These are phyloP conservation scores for Unio delphinus DNA, from an alignment of 2,888 invertebrate species.

Conservation along the genomic window DNA sequence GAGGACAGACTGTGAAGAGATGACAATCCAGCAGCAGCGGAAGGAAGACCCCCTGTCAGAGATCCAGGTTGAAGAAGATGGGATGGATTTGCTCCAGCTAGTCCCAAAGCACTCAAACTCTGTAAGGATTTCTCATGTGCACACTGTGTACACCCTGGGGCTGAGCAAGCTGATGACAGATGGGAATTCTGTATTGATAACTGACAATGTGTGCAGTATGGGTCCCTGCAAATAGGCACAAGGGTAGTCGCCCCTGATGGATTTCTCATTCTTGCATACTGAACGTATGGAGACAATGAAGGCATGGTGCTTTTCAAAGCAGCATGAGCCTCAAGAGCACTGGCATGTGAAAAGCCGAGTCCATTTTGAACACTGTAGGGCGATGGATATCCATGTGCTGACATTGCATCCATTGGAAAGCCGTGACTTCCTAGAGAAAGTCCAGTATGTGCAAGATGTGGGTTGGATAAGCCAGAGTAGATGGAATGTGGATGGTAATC, in stretches of 20 bases:
- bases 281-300: constrained; percentile 72
- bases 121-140: constrained; percentile 81
- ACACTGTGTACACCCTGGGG: constrained; percentile 95
- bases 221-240: constrained; percentile 94
- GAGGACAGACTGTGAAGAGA: constrained; percentile 43
- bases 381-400: constrained; percentile 36
- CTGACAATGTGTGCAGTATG: constrained; percentile 95
- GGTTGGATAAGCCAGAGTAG: constrained; percentile 34
- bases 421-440: constrained; percentile 15
- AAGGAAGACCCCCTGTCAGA: constrained; percentile 28
- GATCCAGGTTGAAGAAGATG: constrained; percentile 25
- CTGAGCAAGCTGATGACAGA: constrained; percentile 80
- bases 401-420: constrained; percentile 28
- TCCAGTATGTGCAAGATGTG: constrained; percentile 6
- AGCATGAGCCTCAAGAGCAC: constrained; percentile 38
- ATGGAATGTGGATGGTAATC: constrained; percentile 29
- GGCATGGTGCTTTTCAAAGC: constrained; percentile 35
- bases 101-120: constrained; percentile 42
- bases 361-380: constrained; percentile 32
- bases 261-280: constrained; percentile 92
- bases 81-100: constrained; percentile 40
- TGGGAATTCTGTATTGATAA: constrained; percentile 83
- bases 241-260: constrained; percentile 85
- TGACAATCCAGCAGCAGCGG: constrained; percentile 39
- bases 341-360: constrained; percentile 33